These are phyloP conservation scores for Hystrix cristata DNA, from an alignment of 2,113 vertebrate genomes.

Conservation along the genomic window DNA sequence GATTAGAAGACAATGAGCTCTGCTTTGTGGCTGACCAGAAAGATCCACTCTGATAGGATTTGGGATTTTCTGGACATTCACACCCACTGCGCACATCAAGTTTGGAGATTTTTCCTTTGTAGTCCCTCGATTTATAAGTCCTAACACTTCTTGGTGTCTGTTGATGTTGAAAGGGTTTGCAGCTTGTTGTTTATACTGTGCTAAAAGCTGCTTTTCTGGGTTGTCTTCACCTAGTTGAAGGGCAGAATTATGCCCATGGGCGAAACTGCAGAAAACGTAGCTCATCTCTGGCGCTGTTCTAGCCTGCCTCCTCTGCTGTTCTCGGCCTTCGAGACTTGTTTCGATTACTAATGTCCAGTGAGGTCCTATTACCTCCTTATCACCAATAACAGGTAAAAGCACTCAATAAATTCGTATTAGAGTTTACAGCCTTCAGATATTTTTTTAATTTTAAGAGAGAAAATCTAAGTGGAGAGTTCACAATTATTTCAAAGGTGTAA, in stretches of 20 bases:
- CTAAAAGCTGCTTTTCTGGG: conserved; percentile 25
- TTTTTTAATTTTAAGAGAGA: conserved; percentile 10
- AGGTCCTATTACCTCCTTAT: background rate
- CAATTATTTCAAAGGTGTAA: conserved; percentile 28
- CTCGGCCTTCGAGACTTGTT: background rate
- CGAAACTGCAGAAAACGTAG: conserved; percentile 12
- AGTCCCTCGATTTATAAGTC: conserved; percentile 5
- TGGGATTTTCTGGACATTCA: background rate
- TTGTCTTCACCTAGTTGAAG: conserved; percentile 5
- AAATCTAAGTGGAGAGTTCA: background rate
- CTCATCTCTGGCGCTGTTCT: background rate
- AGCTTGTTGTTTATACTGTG: conserved; percentile 3
- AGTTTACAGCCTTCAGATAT: background rate
- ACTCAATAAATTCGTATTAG: background rate
- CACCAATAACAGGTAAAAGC: background rate
- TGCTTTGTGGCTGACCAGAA: background rate
- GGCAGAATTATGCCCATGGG: background rate
- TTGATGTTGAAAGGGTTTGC: conserved; percentile 54
- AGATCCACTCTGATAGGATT: background rate
- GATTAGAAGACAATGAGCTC: background rate
- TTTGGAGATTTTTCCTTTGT: background rate
- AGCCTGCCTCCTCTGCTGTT: background rate
- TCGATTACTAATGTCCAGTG: background rate
- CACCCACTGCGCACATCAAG: background rate
- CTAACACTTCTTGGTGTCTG: conserved; percentile 43